Evolutionary conservation across 2,113 vertebrate species (phyloP).

Genomic region (Sander lucioperca): DNA sequence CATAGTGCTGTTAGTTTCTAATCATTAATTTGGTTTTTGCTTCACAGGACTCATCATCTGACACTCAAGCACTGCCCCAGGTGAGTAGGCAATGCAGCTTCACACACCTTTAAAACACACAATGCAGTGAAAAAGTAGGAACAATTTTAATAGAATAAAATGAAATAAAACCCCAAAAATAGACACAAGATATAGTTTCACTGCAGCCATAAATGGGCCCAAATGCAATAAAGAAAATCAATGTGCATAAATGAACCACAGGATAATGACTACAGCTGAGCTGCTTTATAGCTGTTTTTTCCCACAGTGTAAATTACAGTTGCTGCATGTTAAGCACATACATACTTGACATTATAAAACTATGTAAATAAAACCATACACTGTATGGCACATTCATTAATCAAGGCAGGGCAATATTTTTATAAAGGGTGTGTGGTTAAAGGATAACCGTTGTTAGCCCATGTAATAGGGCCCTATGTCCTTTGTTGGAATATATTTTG

Average conservation of each 20-base stretch:
- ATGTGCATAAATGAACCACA: background rate
- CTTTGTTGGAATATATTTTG: background rate
- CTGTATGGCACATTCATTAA: background rate
- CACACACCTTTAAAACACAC: background rate
- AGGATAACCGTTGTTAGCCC: background rate
- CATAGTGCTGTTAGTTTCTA: too few species aligned
- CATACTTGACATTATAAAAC: too few species aligned
- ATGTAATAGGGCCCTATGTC: background rate
- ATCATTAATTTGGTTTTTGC: background rate
- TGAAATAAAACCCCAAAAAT: background rate
- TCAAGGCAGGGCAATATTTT: background rate
- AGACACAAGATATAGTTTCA: background rate
- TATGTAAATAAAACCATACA: background rate
- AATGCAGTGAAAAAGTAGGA: background rate
- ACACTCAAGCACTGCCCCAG: background rate
- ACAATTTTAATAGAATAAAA: background rate
- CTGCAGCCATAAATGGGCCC: background rate
- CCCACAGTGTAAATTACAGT: background rate
- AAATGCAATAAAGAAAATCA: background rate
- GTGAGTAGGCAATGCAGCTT: background rate
- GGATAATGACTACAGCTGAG: background rate
- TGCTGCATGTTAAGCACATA: background rate
- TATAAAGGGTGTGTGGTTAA: background rate
- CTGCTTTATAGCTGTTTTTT: background rate
- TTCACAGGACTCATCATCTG: conserved; percentile 39